Base-by-base conservation (phyloP, 2,113 vertebrate species). In the Hydrolagus affinis region DNA sequence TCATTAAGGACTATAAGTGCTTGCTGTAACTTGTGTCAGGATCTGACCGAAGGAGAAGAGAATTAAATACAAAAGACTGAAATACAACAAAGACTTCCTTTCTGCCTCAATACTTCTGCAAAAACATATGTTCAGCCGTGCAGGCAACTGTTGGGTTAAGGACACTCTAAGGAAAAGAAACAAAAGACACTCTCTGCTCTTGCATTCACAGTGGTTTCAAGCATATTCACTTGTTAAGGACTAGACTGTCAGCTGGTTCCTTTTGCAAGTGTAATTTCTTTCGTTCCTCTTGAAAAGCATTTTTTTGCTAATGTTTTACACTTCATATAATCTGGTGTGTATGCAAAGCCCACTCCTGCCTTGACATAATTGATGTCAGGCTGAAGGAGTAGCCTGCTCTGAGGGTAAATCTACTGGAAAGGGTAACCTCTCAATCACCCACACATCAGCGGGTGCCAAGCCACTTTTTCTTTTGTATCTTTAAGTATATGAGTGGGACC, bases 121-220 rank as follows among this genome's bases (percentile, higher is more conserved):
- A 95, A 97, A 98, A 96, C 97, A 95, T 96, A 96, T 96, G 96
- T 96, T 95, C 95, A 91, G 93, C 94, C 92, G 92, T 93, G 93
- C 92, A 92, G 92, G 92, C 91, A 92, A 89, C 93, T 92, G 90
- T 93, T 91, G 93, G 92, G 89, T 91, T 92, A 92, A 94, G 94
- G 95, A 94, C 93, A 94, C 92, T 93, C 92, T 94, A 93, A 93
- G 91, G 89, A 90, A 86, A 90, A 86, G 87, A 91, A 91, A 95
- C 94, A 96, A 96, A 94, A 94, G 94, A 89, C 85, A 19, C 72
- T 86, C 86, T 89, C 94, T 92, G 92, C 89, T 90, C 93, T 91
- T 90, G 90, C 92, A 88, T 93, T 92, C 90, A 95, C 95, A 92
- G 90, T 92, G 93, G 93, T 95, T 95, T 94, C 94, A 95, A 95